Conservation (phyloP, 2,888 invertebrate species). For the Agrotis ipsilon region DNA sequence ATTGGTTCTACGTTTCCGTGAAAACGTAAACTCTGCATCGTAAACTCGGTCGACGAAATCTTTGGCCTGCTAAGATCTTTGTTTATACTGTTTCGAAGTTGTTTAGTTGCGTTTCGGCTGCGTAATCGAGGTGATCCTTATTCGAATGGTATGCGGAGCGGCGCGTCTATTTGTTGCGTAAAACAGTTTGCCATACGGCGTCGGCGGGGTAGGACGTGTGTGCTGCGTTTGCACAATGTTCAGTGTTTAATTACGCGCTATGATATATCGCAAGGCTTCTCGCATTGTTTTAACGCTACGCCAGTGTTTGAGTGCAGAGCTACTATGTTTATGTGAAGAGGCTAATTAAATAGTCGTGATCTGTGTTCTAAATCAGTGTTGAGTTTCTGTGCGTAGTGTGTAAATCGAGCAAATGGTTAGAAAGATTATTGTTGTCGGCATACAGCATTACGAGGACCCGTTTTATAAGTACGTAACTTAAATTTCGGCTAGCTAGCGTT, state of each 20-base stretch:
- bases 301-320: slow-evolving; percentile 73
- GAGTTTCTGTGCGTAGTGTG: slow-evolving; percentile 72
- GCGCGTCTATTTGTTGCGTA: slow-evolving; percentile 81
- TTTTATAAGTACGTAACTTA: slow-evolving; percentile 84
- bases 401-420: slow-evolving; percentile 84
- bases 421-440: slow-evolving; percentile 87
- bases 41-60: slow-evolving; percentile 74
- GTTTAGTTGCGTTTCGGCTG: slow-evolving; percentile 80
- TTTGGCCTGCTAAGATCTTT: slow-evolving; percentile 76
- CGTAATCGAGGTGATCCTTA: slow-evolving; percentile 88
- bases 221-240: slow-evolving; percentile 68
- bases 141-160: slow-evolving; percentile 85
- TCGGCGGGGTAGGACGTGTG: slow-evolving; percentile 77
- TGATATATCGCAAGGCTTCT: slow-evolving; percentile 78
- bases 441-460: slow-evolving; percentile 88
- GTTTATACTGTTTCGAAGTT: slow-evolving; percentile 80
- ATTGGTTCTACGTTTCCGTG: slow-evolving; percentile 67
- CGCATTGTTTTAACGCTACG: slow-evolving; percentile 77
- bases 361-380: slow-evolving; percentile 73
- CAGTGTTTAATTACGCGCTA: slow-evolving; percentile 76
- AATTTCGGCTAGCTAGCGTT: slow-evolving; percentile 41
- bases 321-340: slow-evolving; percentile 78
- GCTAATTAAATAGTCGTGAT: slow-evolving; percentile 75
- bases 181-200: slow-evolving; percentile 79
- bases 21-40: slow-evolving; percentile 63